These are phyloP conservation scores for Lateolabrax maculatus DNA, from an alignment of 2,797 vertebrate species.

Conservation along the genomic window DNA sequence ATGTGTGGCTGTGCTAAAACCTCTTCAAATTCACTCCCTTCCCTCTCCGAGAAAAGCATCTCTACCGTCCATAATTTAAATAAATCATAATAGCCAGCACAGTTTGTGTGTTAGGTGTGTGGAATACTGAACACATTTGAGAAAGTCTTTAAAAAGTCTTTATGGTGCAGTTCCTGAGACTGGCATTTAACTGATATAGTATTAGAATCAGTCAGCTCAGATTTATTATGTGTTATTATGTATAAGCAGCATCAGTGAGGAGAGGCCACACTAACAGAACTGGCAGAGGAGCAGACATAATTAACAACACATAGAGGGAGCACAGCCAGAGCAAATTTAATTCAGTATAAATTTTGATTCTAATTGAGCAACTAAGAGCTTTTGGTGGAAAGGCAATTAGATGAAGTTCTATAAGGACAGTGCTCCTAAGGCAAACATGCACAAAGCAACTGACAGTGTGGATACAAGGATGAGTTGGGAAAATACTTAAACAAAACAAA, in stretches of 20 bases:
- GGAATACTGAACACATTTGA: background rate
- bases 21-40: background rate
- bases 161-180: background rate
- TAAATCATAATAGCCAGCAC: background rate
- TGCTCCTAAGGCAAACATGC: constrained; percentile 30
- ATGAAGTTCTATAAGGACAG: constrained; percentile 19
- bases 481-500: constrained; percentile 10
- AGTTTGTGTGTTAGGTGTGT: background rate
- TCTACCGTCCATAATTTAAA: background rate
- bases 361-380: constrained; percentile 48
- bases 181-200: constrained; percentile 12
- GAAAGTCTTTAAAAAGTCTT: background rate
- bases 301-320: constrained; percentile 27
- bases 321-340: constrained; percentile 33
- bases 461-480: constrained; percentile 4
- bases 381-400: constrained; percentile 36
- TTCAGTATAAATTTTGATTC: constrained; percentile 39
- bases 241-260: background rate
- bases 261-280: constrained; percentile 14
- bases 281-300: constrained; percentile 10
- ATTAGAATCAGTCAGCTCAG: constrained; percentile 11
- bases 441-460: constrained; percentile 16
- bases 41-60: background rate
- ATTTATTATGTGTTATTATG: constrained; percentile 15
- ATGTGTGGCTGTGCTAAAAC: constrained; percentile 17